These are phyloP conservation scores for Fregetta grallaria DNA, from an alignment of 2,113 vertebrate species.

Conservation along the genomic window DNA sequence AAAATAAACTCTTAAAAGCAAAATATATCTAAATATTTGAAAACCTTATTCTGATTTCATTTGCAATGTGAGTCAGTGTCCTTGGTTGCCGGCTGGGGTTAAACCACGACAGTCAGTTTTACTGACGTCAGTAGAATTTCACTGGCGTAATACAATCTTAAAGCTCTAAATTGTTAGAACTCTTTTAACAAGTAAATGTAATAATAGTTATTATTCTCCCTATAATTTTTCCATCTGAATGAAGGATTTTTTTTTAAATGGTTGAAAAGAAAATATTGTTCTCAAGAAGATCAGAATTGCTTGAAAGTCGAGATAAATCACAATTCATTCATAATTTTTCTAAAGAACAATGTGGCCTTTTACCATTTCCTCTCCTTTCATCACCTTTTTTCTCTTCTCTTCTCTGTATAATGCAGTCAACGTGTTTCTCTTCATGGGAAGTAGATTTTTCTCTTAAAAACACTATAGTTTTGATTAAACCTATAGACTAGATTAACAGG, in stretches of 20 bases:
- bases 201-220: background rate
- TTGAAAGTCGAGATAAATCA: background rate
- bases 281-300: background rate
- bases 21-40: background rate
- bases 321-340: background rate
- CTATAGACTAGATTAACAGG: background rate
- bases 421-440: background rate
- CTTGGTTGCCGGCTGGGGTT: too few species aligned
- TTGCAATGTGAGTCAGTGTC: background rate
- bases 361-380: background rate
- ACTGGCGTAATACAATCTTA: fast-evolving
- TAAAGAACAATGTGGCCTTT: background rate
- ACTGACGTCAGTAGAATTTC: background rate
- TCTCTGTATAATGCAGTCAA: background rate
- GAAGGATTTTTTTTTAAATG: background rate
- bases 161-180: background rate
- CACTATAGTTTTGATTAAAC: background rate
- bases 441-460: background rate
- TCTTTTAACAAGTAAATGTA: background rate
- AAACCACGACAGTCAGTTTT: too few species aligned
- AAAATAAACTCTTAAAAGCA: background rate
- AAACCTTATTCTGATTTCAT: background rate
- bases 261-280: background rate
- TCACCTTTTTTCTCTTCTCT: background rate
- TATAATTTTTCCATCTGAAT: background rate